phyloP scores from a whole-genome alignment of 30 jellyfish, hydroid and myxozoan species.

The Turritopsis dohrnii region DNA sequence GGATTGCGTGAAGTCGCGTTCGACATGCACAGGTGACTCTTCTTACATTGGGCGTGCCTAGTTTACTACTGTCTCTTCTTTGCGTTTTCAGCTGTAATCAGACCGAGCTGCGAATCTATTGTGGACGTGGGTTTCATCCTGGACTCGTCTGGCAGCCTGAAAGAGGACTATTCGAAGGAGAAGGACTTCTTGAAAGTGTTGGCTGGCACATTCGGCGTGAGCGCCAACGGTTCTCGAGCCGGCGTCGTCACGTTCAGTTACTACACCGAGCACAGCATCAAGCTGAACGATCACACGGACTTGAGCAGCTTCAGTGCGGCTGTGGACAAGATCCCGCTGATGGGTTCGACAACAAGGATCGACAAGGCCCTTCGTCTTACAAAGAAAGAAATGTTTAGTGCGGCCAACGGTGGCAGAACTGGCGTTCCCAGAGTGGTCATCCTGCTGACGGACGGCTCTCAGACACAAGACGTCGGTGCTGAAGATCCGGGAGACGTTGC shows the following conservation, averaged over 20 bases:
- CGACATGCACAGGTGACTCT: neutral
- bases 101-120: neutral
- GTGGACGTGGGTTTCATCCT: constrained; percentile 11
- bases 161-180: neutral
- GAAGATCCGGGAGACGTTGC: constrained; percentile 8
- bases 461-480: neutral
- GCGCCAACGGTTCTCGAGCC: constrained; percentile 1
- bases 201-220: neutral
- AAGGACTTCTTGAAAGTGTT: neutral
- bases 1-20: neutral
- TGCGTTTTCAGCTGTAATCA: neutral
- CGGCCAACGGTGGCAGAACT: neutral
- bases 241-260: constrained; percentile 8
- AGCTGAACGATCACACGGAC: constrained; percentile 5
- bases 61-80: neutral
- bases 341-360: constrained; percentile 5
- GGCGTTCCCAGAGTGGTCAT: constrained; percentile 1
- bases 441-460: constrained; percentile 2
- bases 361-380: neutral
- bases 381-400: neutral
- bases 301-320: neutral
- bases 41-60: neutral
- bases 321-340: neutral
- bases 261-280: constrained; percentile 14
- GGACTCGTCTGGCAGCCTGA: neutral